phyloP scores from a whole-genome alignment of 2,113 vertebrate species.

The Ptilorrhoa leucosticta region DNA sequence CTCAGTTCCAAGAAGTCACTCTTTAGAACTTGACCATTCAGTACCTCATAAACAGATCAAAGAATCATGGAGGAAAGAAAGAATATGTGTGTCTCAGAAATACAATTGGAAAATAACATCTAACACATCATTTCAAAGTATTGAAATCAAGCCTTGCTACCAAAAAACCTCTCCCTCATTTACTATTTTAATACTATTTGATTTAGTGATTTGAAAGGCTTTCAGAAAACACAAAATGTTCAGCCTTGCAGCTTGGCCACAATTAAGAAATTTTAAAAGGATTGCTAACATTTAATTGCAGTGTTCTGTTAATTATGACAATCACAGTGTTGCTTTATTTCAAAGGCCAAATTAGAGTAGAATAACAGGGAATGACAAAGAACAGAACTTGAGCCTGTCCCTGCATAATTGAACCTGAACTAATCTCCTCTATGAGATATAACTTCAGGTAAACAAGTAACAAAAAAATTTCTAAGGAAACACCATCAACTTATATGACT shows the following conservation, averaged over 20 bases:
- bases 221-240: not conserved
- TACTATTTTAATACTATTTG: not conserved
- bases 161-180: not conserved
- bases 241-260: not conserved
- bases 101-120: not conserved
- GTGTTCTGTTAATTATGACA: not conserved
- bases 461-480: not conserved
- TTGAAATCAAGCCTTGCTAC: not conserved
- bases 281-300: not conserved
- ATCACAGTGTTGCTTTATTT: not conserved
- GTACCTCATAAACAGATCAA: not conserved
- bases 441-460: not conserved
- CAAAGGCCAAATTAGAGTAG: not conserved
- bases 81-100: not conserved
- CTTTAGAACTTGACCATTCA: not conserved
- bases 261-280: not conserved
- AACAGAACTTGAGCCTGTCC: not conserved
- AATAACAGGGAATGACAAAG: not conserved
- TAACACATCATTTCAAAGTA: not conserved
- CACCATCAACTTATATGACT: not conserved
- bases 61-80: not conserved
- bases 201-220: not conserved
- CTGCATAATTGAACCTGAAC: not conserved
- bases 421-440: not conserved
- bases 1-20: not conserved